Conservation (phyloP, 1,140 invertebrate species). For the Artemia franciscana region DNA sequence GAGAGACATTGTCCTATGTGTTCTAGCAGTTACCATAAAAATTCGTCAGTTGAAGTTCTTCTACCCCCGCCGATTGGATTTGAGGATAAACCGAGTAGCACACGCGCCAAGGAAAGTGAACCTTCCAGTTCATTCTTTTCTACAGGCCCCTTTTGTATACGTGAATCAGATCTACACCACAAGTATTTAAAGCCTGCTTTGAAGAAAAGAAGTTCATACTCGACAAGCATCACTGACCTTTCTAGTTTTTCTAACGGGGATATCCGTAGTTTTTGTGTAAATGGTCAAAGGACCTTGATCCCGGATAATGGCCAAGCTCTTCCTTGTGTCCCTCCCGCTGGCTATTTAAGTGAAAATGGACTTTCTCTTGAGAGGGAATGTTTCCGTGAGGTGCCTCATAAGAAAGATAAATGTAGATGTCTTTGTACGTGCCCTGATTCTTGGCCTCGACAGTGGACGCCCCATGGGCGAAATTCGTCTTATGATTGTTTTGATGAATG, state of each 20-base stretch:
- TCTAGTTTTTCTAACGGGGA: too few species aligned
- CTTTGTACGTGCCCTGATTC: background rate
- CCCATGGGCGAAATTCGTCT: too few species aligned
- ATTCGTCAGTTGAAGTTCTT: background rate
- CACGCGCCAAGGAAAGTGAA: background rate
- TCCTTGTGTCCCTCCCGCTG: too few species aligned
- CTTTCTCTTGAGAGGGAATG: too few species aligned
- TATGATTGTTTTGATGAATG: too few species aligned
- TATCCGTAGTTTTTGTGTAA: too few species aligned
- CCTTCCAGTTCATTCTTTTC: too few species aligned
- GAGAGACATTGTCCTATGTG: background rate
- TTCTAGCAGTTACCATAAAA: too few species aligned
- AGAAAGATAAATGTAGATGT: background rate
- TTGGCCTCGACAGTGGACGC: background rate
- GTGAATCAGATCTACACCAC: background rate
- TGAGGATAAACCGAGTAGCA: background rate
- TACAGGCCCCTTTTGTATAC: background rate
- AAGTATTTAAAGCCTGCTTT: background rate
- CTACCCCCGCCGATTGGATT: background rate
- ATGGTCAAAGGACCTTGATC: too few species aligned
- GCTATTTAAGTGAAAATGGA: too few species aligned
- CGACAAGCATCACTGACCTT: too few species aligned
- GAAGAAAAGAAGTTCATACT: background rate
- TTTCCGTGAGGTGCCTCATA: background rate
- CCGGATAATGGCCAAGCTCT: too few species aligned